Conservation (phyloP, 1,140 invertebrate species). For the Lineus longissimus region DNA sequence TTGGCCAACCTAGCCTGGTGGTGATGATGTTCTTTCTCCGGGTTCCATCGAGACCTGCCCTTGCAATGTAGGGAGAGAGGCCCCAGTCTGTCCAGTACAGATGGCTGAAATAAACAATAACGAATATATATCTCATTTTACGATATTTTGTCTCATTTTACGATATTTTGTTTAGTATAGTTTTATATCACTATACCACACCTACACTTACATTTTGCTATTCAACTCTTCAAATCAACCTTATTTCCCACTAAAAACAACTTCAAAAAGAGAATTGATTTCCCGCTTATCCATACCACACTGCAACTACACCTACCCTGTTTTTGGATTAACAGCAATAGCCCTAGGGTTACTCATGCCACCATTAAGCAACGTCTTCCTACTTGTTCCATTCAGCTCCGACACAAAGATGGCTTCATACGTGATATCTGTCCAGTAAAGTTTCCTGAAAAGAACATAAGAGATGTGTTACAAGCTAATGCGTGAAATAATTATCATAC, state of each 20-base stretch:
- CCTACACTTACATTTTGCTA: no score
- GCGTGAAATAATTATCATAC: neutral
- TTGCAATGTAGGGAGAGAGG: slow-evolving; percentile 88
- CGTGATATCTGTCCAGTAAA: slow-evolving; percentile 92
- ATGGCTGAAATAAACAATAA: slow-evolving; percentile 60
- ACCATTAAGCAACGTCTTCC: slow-evolving; percentile 79
- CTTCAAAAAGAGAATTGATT: no score
- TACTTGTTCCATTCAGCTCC: slow-evolving; percentile 86
- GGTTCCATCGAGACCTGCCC: slow-evolving; percentile 93
- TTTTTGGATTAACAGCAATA: slow-evolving; percentile 89
- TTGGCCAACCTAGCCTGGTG: slow-evolving; percentile 96
- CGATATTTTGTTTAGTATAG: no score
- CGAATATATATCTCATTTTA: no score
- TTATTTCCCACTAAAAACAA: no score
- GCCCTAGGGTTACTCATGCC: slow-evolving; percentile 85
- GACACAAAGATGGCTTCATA: slow-evolving; percentile 86
- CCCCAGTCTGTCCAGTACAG: slow-evolving; percentile 96
- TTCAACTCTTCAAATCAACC: no score
- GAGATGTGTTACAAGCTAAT: no score
- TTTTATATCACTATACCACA: no score
- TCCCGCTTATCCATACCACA: no score
- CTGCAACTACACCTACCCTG: slow-evolving; percentile 64
- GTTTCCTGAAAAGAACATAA: slow-evolving; percentile 63
- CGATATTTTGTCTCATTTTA: no score
- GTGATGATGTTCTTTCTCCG: slow-evolving; percentile 86